Conservation (phyloP, 2,113 vertebrate genomes). For the Orthonyx spaldingii region DNA sequence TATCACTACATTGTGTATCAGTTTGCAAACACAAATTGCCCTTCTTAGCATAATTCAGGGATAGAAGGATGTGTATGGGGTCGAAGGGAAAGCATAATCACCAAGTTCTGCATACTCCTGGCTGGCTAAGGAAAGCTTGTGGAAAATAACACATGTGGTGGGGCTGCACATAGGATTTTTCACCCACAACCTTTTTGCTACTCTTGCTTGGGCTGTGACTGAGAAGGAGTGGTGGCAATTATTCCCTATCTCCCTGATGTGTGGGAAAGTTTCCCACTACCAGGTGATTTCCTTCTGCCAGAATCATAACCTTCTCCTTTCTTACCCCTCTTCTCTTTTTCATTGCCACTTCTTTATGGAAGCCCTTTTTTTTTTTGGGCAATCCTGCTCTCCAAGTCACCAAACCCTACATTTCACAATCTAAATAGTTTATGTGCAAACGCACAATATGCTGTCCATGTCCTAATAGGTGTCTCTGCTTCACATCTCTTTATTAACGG, state of each 20-base stretch:
- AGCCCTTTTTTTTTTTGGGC: background rate
- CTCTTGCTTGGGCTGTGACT: background rate
- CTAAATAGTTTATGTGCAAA: background rate
- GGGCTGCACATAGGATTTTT: background rate
- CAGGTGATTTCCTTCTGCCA: background rate
- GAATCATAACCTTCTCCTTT: background rate
- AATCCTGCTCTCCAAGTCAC: background rate
- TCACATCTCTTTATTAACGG: background rate
- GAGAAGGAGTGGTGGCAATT: background rate
- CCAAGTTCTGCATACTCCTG: background rate
- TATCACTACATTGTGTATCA: background rate
- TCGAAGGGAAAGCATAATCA: background rate
- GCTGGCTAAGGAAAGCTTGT: background rate
- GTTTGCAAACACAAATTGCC: background rate
- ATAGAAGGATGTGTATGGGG: background rate
- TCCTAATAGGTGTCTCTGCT: background rate
- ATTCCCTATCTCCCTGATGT: background rate
- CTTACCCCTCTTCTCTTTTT: background rate
- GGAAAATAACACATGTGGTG: rapidly evolving
- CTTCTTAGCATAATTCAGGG: background rate
- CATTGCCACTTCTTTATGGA: background rate
- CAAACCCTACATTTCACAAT: background rate
- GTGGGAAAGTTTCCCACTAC: background rate
- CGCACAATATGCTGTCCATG: background rate
- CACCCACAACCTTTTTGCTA: background rate